Evolutionary conservation across 2,797 vertebrate species (phyloP), one percentile per base, ranked within the genome.

Genomic region (Perodicticus potto): DNA sequence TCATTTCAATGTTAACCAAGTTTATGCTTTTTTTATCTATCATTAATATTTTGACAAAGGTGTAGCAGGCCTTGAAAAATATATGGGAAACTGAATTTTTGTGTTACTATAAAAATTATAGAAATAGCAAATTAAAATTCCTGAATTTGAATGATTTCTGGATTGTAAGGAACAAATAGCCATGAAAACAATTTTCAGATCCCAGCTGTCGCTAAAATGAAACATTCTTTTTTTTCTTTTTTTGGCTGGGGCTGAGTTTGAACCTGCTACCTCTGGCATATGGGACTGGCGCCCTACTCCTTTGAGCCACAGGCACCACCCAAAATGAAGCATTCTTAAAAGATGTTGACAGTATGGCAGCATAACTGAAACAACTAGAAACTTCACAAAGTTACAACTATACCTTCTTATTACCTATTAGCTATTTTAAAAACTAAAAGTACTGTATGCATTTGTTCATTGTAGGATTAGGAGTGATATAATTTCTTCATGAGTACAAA

Each of bases 91-190:
- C 8, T 57, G 3, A 27, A 29, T 10, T 95, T 93, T 27, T 82
- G 16, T 86, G 4, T 49, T 86, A 82, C 29, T 90, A 7, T 57
- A 27, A 67, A 91, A 69, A n/a, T 59, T 77, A 85, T 43, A 91
- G 45, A 88, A 45, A 17, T 65, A 86, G 67, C 34, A 70, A 89
- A 83, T 91, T n/a, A 82, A 93, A 89, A 82, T 23, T 76, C 11
- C 86, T 45, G 70, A 91, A 61, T 92, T 87, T 32, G 20, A 27
- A 91, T 22, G 88, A 61, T 65, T n/a, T 96, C 45, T 81, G 37
- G 20, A 86, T 89, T 94, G 83, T 4, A 86, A 95, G 65, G 74
- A 78, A 82, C 82, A 91, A 40, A 43, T 19, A 17, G 25, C 14
- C 32, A 86, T 13, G 57, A 55, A 93, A 86, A 92, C 43, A 63